Evolutionary conservation across 2,113 vertebrate species (phyloP).

Genomic region (Pachypanchax playfairii): DNA sequence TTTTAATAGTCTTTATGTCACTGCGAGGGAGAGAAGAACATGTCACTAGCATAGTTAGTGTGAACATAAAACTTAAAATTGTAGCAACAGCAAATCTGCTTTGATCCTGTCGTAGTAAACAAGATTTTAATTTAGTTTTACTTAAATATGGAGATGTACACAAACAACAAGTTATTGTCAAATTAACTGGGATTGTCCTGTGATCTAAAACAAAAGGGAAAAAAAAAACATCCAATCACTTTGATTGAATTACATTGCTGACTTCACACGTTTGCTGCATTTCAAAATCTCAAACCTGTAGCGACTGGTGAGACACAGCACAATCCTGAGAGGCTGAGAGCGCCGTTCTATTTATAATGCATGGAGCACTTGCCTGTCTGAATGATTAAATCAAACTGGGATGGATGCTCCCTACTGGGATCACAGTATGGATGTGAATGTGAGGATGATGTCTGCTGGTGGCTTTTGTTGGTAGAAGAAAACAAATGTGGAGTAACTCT

Average conservation of each 20-base stretch:
- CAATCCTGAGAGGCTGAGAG: constrained; percentile 52
- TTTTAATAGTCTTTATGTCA: constrained; percentile 20
- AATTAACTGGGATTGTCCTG: constrained; percentile 18
- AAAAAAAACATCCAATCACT: background rate
- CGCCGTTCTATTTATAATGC: constrained; percentile 75
- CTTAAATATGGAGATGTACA: background rate
- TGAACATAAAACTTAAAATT: constrained; percentile 23
- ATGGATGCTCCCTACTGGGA: constrained; percentile 70
- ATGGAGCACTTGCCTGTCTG: constrained; percentile 66
- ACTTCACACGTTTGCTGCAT: background rate
- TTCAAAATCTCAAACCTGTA: constrained; percentile 36
- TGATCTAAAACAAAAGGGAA: constrained; percentile 20
- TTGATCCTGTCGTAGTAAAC: constrained; percentile 25
- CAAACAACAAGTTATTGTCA: constrained; percentile 21
- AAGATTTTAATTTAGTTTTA: constrained; percentile 27
- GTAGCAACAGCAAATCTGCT: constrained; percentile 18
- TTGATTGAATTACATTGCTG: background rate
- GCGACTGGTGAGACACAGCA: constrained; percentile 40
- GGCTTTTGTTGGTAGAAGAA: background rate
- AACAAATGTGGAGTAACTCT: background rate
- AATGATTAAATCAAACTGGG: constrained; percentile 71
- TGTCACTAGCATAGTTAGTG: constrained; percentile 5
- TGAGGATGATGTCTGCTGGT: constrained; percentile 45
- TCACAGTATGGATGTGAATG: constrained; percentile 55
- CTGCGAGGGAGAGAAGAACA: constrained; percentile 19